Percentiles rank a stretch among this genome's conserved stretches.
Conservation (phyloP, 1,140 invertebrate species). For the Hypothenemus hampei region DNA sequence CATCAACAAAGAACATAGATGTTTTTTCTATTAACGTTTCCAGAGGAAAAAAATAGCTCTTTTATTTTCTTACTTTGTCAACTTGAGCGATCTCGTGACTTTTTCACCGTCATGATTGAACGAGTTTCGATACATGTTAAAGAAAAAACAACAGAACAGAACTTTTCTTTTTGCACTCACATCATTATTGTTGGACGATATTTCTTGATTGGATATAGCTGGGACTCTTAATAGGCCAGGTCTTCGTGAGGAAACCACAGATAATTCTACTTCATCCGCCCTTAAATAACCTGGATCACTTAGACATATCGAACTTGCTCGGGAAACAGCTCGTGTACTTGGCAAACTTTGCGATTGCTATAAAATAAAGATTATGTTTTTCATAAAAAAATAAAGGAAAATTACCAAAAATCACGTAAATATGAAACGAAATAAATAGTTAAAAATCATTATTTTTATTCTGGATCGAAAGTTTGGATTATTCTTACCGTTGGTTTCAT, state of each 20-base stretch:
- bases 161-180: constrained; percentile 33
- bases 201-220: constrained; percentile 48
- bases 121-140: no score
- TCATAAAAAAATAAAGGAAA: no score
- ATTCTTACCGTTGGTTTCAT: constrained; percentile 39
- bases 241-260: constrained; percentile 35
- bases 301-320: constrained; percentile 39
- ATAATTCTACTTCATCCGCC: constrained; percentile 35
- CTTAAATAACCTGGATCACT: constrained; percentile 36
- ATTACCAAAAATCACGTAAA: no score
- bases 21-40: no score
- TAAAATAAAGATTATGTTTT: constrained; percentile 1
- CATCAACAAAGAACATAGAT: not conserved
- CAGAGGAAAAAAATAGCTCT: no score
- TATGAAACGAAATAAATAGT: not conserved
- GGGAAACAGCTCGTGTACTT: constrained; percentile 45
- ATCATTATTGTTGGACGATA: constrained; percentile 39
- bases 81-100: no score
- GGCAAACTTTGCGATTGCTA: constrained; percentile 27
- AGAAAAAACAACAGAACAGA: no score
- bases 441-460: not conserved
- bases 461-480: not conserved
- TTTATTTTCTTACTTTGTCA: no score
- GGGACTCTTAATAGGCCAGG: constrained; percentile 53
- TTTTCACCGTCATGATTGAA: no score